Evolutionary conservation across 2,113 vertebrate species (phyloP).

Genomic region (Phaethon lepturus): DNA sequence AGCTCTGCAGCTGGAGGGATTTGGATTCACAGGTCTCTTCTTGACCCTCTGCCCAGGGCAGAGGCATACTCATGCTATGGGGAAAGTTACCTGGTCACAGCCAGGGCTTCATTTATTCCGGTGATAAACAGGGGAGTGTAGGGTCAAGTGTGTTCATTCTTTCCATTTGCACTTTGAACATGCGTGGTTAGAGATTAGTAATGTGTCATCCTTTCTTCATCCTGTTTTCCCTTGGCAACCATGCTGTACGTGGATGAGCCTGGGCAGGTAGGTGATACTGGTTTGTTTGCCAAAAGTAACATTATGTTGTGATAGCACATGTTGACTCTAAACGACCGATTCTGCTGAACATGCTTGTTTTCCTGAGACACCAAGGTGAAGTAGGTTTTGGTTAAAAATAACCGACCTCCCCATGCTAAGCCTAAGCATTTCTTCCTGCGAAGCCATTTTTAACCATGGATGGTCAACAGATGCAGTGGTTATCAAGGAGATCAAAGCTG

Average conservation of each 20-base stretch:
- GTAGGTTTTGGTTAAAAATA: conserved; percentile 18
- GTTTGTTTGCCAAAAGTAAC: conserved; percentile 50
- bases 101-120: not conserved
- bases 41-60: not conserved
- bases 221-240: conserved; percentile 52
- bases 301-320: not conserved
- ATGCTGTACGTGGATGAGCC: conserved; percentile 20
- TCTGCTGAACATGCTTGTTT: conserved; percentile 39
- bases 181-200: conserved; percentile 14
- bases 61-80: not conserved
- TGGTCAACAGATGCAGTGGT: not conserved
- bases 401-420: not conserved
- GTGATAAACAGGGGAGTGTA: not conserved
- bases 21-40: not conserved
- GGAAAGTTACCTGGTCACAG: not conserved
- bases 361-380: not conserved
- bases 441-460: not conserved
- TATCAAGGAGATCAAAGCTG: conserved; percentile 3
- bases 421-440: not conserved
- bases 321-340: not conserved
- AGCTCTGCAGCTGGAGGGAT: not conserved
- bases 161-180: conserved; percentile 44
- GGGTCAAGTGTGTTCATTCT: conserved; percentile 39
- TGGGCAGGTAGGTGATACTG: conserved; percentile 35
- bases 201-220: conserved; percentile 54